Evolutionary conservation across 2,113 vertebrate species (phyloP), one percentile per base, ranked within the genome.

Genomic region (Arizona elegans): DNA sequence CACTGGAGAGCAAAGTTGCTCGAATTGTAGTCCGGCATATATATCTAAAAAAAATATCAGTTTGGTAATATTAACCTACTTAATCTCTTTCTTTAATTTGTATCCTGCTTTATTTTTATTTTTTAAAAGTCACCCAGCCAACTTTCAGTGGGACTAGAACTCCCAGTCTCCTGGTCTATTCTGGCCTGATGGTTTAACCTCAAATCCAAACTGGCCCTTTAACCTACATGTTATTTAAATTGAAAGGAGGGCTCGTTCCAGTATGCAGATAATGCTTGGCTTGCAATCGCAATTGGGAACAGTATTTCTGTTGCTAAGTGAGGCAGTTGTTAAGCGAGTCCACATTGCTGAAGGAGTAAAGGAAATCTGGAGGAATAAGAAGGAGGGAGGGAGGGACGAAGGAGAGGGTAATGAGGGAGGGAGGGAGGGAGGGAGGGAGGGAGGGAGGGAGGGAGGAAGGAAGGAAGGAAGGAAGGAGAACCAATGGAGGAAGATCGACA

Each of bases 361-460:
- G 1, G 23, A 59, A 59, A 26, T 9, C 1, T 1, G 23, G 23
- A 59, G 9, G 23, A 59, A 59, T 59, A 59, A 59, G 8, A 24
- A 59, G 56, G 7, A 58, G 8, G 13, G 59, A 26, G 1, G 9
- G 26, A 26, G 3, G 59, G 11, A 38, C 1, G 1, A 26, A 5
- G 8, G 3, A 38, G 38, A 38, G 38, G 38, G 38, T 38, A 38
- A 38, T 38, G 38, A 38, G 38, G 38, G 38, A 38, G 38, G 38
- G 38, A 13, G 2, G 2, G 54, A 54, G 10, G 55, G 55, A 62
- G 3, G 23, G 1, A 62, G 1, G 8, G 3, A 59, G 8, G 1
- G 26, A 1, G 12, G 1, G 26, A 1, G 5, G 3, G 24, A 3
- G 9, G 17, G 55, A 2, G n/a, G n/a, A 26, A 62, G 23, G 23